Evolutionary conservation across 2,113 vertebrate species (phyloP), one percentile per base, ranked within the genome.

Genomic region (Ceratotherium simum): DNA sequence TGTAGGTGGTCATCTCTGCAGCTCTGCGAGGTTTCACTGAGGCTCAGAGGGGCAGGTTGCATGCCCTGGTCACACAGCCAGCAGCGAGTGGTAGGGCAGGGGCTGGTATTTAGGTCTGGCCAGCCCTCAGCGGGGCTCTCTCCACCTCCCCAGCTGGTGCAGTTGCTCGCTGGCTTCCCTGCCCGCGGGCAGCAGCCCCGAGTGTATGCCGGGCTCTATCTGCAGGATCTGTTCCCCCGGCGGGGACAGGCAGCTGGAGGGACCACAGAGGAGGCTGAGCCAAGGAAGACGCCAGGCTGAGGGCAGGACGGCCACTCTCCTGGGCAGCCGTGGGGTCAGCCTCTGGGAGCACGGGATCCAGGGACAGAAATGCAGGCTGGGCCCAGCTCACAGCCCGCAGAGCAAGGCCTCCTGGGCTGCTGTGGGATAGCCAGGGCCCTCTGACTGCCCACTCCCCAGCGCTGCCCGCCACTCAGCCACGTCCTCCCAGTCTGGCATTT

Each of bases 391-490:
- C 42, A 5, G 67, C 70, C 62, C 3, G 9, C 48, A 78, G 70
- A 20, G 5, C 69, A 23, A 27, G 56, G 31, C 48, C 25, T 39
- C 42, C 25, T 33, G 51, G 25, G 51, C 33, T 5, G 16, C 83
- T 1, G 16, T 6, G 5, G 33, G 46, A 23, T 54, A 31, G 33
- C 67, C 73, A 8, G 4, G 48, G 39, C 33, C 76, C 82, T 51
- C 10, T 36, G 42, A 42, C 42, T 48, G 27, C 12, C 79, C 23
- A 2, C 0, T 13, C 23, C 33, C 27, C 18, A 31, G 65, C n/a
- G 33, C 88, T 0, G 0, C 2, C 7, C 1, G 16, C 70, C 67
- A 14, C 46, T 58, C 0, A 0, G 46, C 33, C 39, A 3, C 1
- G 6, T 67, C 72, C 89, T 75, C 4, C 36, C 39, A n/a, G 33